Conservation (phyloP, 2,113 vertebrate genomes). For the Thermophis baileyi region DNA sequence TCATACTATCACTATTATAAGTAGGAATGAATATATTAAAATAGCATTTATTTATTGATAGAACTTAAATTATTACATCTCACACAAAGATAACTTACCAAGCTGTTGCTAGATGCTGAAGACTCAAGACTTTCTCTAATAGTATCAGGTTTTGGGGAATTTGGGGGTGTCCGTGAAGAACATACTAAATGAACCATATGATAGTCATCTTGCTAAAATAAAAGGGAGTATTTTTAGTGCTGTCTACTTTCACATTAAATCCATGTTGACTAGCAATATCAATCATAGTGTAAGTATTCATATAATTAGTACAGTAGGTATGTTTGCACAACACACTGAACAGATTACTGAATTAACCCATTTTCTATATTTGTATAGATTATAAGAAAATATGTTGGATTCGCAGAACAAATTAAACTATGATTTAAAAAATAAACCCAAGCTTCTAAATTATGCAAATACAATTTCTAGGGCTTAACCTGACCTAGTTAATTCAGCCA, state of each 20-base stretch:
- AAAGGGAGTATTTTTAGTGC: slow-evolving; percentile 56
- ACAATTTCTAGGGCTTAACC: not conserved
- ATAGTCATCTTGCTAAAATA: slow-evolving; percentile 81
- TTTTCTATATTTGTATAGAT: not conserved
- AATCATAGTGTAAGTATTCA: not conserved
- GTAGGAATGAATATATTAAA: not conserved
- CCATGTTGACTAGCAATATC: not conserved
- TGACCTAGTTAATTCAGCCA: not conserved
- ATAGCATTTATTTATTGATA: not conserved
- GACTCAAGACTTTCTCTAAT: slow-evolving; percentile 57
- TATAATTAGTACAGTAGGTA: not conserved
- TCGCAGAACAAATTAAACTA: not conserved
- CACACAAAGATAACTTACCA: slow-evolving; percentile 67
- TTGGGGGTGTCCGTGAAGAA: slow-evolving; percentile 76
- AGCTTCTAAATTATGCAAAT: not conserved
- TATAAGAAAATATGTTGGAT: not conserved
- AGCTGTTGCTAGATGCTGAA: slow-evolving; percentile 64
- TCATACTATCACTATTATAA: not conserved
- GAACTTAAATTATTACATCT: not conserved
- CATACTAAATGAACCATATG: slow-evolving; percentile 84
- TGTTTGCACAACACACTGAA: not conserved
- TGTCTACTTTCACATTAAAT: not conserved
- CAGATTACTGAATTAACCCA: not conserved
- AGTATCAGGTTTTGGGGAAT: slow-evolving; percentile 71
- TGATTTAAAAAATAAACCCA: not conserved